Base-by-base conservation (phyloP, 2,797 vertebrate species). In the Tenualosa ilisha region DNA sequence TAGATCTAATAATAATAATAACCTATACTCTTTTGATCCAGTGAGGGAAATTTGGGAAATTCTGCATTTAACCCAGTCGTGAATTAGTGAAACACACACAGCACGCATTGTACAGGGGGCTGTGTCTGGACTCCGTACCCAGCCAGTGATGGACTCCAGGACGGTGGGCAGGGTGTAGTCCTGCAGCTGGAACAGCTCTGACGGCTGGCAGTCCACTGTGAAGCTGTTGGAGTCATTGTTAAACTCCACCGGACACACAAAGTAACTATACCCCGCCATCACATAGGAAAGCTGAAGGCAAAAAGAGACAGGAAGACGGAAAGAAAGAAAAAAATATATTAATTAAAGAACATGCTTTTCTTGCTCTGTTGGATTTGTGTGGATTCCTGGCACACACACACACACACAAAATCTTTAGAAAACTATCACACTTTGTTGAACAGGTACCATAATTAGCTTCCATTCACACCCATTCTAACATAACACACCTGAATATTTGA, bases 191-290 rank as follows among this genome's bases (percentile, higher is more conserved):
- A 98, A 99, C 1, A 99, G 96, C 79, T 99, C 97, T 0, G 98
- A 94, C 0, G 98, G 98, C 84, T 98, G 95, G 20, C 98, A 99
- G 92, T 99, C 97, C 94, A 99, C 97, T 0, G 97, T 96, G 94
- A 99, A 99, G 83, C 97, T 96, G 94, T 99, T 99, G 91, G 96
- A 96, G 92, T 99, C 98, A 0, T 96, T 99, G 95, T 98, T 99
- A 94, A 98, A 99, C 92, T 99, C 98, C 92, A 99, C 97, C 0
- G 98, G 98, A 89, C 98, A 99, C 31, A 97, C 97, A n/a, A 99
- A 99, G 95, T 96, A 98, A 65, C 96, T 94, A 90, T 95, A 98
- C n/a, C 97, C 97, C 0, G 98, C 94, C 98, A 99, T 98, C 90
- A 98, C 94, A 0, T 99, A 99, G 79, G 98, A 98, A 8, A 99